Evolutionary conservation across 2,888 invertebrate genomes (phyloP).

Genomic region (Syrista parreyssii): DNA sequence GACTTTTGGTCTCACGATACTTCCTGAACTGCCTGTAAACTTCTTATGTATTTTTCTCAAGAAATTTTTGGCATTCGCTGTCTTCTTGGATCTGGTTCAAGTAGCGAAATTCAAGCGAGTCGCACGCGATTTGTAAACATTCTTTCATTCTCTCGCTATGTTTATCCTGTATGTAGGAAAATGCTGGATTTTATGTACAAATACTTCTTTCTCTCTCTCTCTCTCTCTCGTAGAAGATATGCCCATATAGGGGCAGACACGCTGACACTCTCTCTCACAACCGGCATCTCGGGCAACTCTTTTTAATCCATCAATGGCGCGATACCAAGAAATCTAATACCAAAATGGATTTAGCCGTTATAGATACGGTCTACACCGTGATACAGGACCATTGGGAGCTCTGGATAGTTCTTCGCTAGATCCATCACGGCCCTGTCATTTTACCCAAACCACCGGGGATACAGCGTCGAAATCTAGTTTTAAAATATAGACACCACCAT

Average conservation of each 20-base stretch:
- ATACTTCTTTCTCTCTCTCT: neutral
- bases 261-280: neutral
- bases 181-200: neutral
- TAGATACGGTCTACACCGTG: slow-evolving; percentile 30
- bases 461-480: slow-evolving; percentile 40
- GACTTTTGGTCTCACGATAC: neutral
- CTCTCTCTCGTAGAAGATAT: neutral
- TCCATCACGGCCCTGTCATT: slow-evolving; percentile 38
- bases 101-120: neutral
- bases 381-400: neutral
- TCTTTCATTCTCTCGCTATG: neutral
- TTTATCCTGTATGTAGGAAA: neutral
- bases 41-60: neutral
- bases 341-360: slow-evolving; percentile 53
- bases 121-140: neutral
- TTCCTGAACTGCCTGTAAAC: neutral
- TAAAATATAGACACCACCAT: slow-evolving; percentile 32
- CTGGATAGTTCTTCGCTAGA: slow-evolving; percentile 22
- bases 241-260: neutral
- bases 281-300: slow-evolving; percentile 6
- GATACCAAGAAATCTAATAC: slow-evolving; percentile 52
- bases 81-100: neutral
- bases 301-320: slow-evolving; percentile 47
- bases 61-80: neutral
- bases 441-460: slow-evolving; percentile 9